Base-by-base conservation (phyloP, 2,797 vertebrate species). In the Macrochelys suwanniensis region DNA sequence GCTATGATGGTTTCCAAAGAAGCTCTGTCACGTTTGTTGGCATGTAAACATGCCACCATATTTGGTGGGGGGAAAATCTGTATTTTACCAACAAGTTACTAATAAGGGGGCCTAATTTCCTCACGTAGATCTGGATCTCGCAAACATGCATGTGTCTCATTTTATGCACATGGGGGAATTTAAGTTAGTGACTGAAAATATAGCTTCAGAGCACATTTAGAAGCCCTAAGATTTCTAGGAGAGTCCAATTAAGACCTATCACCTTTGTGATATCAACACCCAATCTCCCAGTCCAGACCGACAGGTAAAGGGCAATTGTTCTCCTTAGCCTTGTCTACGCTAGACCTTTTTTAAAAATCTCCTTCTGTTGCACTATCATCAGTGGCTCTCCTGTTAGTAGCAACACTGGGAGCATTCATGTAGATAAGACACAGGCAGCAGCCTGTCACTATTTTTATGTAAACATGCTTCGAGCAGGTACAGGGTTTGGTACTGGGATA, bases 131-230 rank as follows among this genome's bases (percentile, higher is more conserved):
- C 7, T 19, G 0, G 0, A 82, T 33, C 61, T 76, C 82, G 3
- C 28, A 80, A 89, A 80, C 3, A 15, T 51, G 50, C 1, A 17
- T n/a, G 80, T 54, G 89, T 90, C 61, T 61, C 3, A 13, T 7
- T 56, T 28, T 10, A 61, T 19, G 19, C 1, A 80, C 11, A 21
- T 0, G 0, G 86, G 33, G 4, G 84, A 81, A 56, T 82, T 19
- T 91, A 84, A 23, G 28, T 21, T 28, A 49, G 7, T 21, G 82
- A 49, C 61, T 90, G 71, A 51, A 87, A 82, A 92, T 42, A 6
- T 17, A 78, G 54, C 37, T 88, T n/a, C 76, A n/a, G 45, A 81
- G 56, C 19, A 71, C 1, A 2, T 8, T 91, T 26, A 42, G n/a
- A 71, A 42, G 49, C 3, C 7, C 8, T 65, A 65, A 42, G 23